A percentile compares a stretch with the other conserved stretches of the same genome.
Conservation (phyloP, 2,888 invertebrate genomes). For the Troides aeacus region DNA sequence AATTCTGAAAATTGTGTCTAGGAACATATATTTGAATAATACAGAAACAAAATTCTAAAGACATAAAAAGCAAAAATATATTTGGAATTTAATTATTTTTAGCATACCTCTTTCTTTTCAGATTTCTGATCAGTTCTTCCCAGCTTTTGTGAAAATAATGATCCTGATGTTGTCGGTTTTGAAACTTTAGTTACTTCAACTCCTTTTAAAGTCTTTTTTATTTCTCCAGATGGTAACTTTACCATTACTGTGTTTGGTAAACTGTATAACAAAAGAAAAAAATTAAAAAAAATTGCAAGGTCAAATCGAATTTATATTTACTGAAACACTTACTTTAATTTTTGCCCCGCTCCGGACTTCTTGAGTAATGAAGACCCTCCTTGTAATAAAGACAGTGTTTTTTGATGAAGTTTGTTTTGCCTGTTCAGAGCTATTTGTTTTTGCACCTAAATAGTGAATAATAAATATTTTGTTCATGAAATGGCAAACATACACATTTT, state of each 20-base stretch:
- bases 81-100: not conserved
- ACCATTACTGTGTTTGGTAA: constrained; percentile 73
- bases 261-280: constrained; percentile 43
- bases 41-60: too few species aligned
- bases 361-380: constrained; percentile 82
- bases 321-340: constrained; percentile 61
- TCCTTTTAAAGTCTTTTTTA: constrained; percentile 65
- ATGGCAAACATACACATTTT: too few species aligned
- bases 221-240: constrained; percentile 71
- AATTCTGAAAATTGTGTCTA: not conserved
- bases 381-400: constrained; percentile 86
- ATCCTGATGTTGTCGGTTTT: constrained; percentile 63
- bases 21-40: not conserved
- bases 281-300: constrained; percentile 3
- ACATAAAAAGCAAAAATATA: not conserved
- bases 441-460: constrained; percentile 77
- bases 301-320: not conserved
- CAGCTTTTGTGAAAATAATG: constrained; percentile 45
- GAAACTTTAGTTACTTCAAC: constrained; percentile 65
- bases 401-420: constrained; percentile 84
- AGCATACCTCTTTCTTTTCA: constrained; percentile 63
- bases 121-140: constrained; percentile 56
- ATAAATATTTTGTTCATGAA: not conserved
- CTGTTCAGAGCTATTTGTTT: constrained; percentile 88
- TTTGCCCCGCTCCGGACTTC: constrained; percentile 64